These are phyloP conservation scores for Periophthalmus magnuspinnatus DNA, from an alignment of 2,797 vertebrate species.

Conservation along the genomic window DNA sequence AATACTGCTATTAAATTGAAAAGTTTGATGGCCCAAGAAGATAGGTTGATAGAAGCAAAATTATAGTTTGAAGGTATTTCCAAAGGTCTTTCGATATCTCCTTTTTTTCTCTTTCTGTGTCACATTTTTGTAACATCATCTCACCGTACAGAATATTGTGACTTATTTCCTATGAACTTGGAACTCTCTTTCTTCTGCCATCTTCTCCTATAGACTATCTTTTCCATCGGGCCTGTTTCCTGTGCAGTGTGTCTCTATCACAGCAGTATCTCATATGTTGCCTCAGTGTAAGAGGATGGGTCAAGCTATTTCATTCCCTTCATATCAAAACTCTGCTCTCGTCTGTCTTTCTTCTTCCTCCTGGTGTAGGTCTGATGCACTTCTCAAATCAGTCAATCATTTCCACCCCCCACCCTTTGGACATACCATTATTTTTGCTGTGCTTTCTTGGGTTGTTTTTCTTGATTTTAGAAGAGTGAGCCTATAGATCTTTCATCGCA, in stretches of 20 bases:
- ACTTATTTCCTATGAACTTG: neutral
- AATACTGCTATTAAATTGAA: no score
- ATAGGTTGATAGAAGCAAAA: no score
- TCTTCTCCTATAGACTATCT: neutral
- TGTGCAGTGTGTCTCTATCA: neutral
- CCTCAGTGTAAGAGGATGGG: constrained; percentile 42
- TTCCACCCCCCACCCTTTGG: constrained; percentile 25
- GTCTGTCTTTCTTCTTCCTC: constrained; percentile 14
- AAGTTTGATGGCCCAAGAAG: no score
- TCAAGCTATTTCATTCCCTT: constrained; percentile 49
- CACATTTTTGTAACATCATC: neutral
- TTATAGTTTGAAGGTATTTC: no score
- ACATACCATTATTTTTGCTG: constrained; percentile 19
- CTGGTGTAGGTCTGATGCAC: constrained; percentile 24
- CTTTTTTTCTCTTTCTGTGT: no score
- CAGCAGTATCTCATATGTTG: constrained; percentile 12
- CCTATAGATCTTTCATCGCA: no score
- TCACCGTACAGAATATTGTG: neutral
- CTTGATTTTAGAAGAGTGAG: no score
- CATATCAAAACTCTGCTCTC: constrained; percentile 40
- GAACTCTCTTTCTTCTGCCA: neutral
- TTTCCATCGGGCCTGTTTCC: neutral
- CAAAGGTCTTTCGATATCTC: no score
- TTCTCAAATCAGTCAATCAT: constrained; percentile 32
- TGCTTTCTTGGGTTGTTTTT: constrained; percentile 29